phyloP scores from a whole-genome alignment of 2,113 vertebrate genomes.

The Mastomys coucha region DNA sequence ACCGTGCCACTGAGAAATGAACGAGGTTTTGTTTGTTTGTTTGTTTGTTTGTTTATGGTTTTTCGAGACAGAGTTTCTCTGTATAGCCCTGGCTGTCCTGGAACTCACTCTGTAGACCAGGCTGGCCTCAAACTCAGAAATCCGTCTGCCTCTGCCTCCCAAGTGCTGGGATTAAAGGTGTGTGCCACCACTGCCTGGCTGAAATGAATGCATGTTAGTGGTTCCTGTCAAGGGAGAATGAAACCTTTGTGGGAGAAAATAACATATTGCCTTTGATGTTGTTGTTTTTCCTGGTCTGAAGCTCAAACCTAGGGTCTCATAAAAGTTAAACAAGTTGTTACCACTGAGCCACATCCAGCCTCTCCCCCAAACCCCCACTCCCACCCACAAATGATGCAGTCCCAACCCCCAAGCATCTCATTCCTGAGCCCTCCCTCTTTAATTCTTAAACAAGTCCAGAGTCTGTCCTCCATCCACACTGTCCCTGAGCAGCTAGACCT shows the following conservation, averaged over 20 bases:
- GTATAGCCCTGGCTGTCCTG: no score
- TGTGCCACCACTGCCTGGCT: no score
- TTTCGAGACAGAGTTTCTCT: no score
- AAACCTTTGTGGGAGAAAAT: neutral
- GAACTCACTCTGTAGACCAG: no score
- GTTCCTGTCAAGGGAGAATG: constrained; percentile 29
- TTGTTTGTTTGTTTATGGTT: no score
- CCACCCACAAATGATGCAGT: neutral
- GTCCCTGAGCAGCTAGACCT: neutral
- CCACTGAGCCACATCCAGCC: neutral
- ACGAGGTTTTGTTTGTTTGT: neutral
- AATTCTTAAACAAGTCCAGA: neutral
- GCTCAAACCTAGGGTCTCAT: neutral
- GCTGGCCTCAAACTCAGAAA: no score
- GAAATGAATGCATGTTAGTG: neutral
- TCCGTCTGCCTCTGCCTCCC: no score
- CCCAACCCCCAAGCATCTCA: neutral
- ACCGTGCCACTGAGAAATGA: neutral
- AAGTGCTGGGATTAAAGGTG: no score
- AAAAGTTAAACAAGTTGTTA: neutral
- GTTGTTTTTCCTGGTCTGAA: neutral
- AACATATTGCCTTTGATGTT: neutral
- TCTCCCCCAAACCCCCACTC: no score
- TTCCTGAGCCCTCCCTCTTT: neutral
- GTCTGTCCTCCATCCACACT: neutral